Evolutionary conservation across 1,140 invertebrate genomes (phyloP), one percentile per base, ranked within the genome.

Genomic region (Helicoverpa zea): DNA sequence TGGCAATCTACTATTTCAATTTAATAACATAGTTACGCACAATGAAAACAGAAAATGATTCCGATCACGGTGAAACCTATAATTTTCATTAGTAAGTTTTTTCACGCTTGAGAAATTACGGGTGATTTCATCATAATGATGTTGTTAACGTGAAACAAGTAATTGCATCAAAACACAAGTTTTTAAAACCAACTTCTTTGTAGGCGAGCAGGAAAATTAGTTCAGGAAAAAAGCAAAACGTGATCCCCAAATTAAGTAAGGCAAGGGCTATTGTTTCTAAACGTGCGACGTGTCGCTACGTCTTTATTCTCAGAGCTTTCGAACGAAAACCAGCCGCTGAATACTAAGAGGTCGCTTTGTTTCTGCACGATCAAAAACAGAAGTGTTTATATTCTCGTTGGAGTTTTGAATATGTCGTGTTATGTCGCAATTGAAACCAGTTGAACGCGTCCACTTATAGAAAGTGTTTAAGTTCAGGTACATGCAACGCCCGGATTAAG

Each of bases 401-500:
- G 47, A 76, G 18, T 49, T 51, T 61, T 76, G 43, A 63, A 76
- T 76, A 63, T 51, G 59, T 51, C 58, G 12, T 16, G 58, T 18
- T 56, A 59, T 74, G 64, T 79, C 68, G 73, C 80, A 82, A 82
- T 77, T 79, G 54, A 77, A 74, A 75, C 80, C 35, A 78, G 78
- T 75, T 61, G 79, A 81, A 84, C 80, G 80, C 72, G 80, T 66
- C 77, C 63, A 54, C 64, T 51, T 68, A 56, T 70, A 81, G 83
- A 84, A 84, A 84, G 83, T 82, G 79, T 81, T 81, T 73, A 80
- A 75, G 14, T 78, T 43, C 16, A 81, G 43, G 61, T 70, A 51
- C 16, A 79, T 80, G 68, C 82, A 58, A 58, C 13, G 51, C 81
- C 58, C 73, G 83, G 84, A 81, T 81, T 84, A 83, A 82, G 56